Conservation (phyloP, 2,888 invertebrate species). For the Dolomedes plantarius region DNA sequence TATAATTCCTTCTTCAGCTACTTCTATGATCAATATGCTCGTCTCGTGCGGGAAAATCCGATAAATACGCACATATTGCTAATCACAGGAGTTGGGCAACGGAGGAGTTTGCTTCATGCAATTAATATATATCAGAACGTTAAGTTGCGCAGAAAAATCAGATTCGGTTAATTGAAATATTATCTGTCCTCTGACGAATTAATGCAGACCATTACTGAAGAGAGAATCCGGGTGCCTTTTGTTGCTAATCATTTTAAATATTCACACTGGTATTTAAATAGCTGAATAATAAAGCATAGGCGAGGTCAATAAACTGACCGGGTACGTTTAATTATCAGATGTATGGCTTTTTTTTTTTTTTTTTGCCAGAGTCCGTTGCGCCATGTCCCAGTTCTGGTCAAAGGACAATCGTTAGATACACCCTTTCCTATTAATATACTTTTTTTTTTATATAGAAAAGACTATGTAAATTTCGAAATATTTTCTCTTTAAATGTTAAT, state of each 20-base stretch:
- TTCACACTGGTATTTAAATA: background rate
- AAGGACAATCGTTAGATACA: too few species aligned
- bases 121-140: background rate
- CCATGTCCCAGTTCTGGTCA: background rate
- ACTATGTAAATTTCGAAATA: too few species aligned
- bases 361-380: background rate
- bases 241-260: background rate
- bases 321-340: background rate
- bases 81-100: background rate
- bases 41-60: background rate
- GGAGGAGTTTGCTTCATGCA: background rate
- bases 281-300: background rate
- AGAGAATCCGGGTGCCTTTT: background rate
- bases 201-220: background rate
- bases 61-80: background rate
- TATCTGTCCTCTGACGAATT: background rate
- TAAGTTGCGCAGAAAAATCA: background rate
- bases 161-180: background rate
- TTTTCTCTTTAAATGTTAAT: too few species aligned
- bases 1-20: background rate
- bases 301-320: background rate
- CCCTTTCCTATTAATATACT: too few species aligned
- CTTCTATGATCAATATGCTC: background rate
- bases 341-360: background rate
- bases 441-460: too few species aligned